Conservation (phyloP, 2,888 invertebrate species). For the Odontothrips loti region DNA sequence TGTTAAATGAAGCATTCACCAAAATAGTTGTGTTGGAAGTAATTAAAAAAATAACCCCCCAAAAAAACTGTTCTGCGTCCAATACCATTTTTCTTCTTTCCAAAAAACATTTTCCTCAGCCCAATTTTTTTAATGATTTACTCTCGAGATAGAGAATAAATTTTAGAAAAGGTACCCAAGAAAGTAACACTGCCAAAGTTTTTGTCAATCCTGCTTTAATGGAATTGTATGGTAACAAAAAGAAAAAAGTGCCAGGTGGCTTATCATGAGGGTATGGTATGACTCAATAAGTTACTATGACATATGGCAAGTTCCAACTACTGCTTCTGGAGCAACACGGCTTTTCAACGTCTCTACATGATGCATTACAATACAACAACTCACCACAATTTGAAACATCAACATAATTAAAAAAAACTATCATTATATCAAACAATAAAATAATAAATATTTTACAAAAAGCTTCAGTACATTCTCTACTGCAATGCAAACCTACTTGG, state of each 20-base stretch:
- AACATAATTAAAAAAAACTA: conserved; percentile 25
- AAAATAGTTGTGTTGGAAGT: too few species aligned
- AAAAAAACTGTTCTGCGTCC: too few species aligned
- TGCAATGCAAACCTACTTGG: conserved; percentile 9
- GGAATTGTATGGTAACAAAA: conserved; percentile 28
- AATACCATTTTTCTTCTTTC: too few species aligned
- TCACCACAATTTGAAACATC: conserved; percentile 21
- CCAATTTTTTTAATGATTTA: not conserved
- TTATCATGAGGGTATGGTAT: not conserved
- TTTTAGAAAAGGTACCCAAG: not conserved
- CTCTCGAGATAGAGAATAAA: not conserved
- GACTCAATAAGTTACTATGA: not conserved
- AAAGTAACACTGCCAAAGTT: conserved; percentile 8
- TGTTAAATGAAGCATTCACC: too few species aligned
- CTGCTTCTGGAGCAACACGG: conserved; percentile 11
- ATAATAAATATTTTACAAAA: conserved; percentile 26
- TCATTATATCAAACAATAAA: conserved; percentile 17
- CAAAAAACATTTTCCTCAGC: too few species aligned
- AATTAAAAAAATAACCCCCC: too few species aligned
- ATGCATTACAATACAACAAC: conserved; percentile 1
- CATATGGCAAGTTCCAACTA: conserved; percentile 23
- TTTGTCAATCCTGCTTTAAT: conserved; percentile 28
- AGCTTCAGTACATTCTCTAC: conserved; percentile 4
- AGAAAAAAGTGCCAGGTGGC: conserved; percentile 19
- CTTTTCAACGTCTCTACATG: conserved; percentile 13